Base-by-base conservation (phyloP, 2,888 invertebrate species). In the Ennomos fuscantarius region DNA sequence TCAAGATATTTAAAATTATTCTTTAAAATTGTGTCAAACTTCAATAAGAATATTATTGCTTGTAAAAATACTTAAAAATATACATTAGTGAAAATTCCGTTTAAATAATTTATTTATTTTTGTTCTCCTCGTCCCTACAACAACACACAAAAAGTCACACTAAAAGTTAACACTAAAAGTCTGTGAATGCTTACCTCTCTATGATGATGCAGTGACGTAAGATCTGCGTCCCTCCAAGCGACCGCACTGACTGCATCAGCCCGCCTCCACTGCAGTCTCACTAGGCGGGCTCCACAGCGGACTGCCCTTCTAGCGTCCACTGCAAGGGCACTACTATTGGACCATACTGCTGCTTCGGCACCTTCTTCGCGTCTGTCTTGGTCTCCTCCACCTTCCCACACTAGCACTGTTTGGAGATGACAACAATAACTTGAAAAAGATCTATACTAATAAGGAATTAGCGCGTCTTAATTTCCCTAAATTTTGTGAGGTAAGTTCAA, bases 331-430 rank as follows among this genome's bases (percentile, higher is more conserved):
- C 87, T 89, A 68, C 91, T 91, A 72, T 93, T 93, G 60, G 92
- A 92, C 93, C 92, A 93, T 9, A 92, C 81, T 0, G 92, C 92
- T 0, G 87, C 81, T 65, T 92, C 91, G 0, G 89, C 86, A 0
- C 82, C 81, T 55, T 88, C 86, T 9, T 87, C 86, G 1, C 67
- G 74, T 3, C 64, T 74, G 0, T 76, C 78, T 8, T 72, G 72
- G 5, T 82, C 83, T 73, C 90, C 90, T 68, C 91, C 89, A 0
- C 90, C 89, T 72, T 92, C 92, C 91, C 92, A 91, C 8, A 92
- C 88, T 64, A 90, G 60, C 8, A 92, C 92, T 92, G 70, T 8
- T 9, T n/a, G 24, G 24, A 24, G 24, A 5, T 24, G 24, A 6
- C 24, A 24, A 24, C 24, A 24, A 6, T 24, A 15, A 15, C 3